These are phyloP conservation scores for Ostrea denselamellosa DNA, from an alignment of 1,140 invertebrate genomes.

Conservation along the genomic window DNA sequence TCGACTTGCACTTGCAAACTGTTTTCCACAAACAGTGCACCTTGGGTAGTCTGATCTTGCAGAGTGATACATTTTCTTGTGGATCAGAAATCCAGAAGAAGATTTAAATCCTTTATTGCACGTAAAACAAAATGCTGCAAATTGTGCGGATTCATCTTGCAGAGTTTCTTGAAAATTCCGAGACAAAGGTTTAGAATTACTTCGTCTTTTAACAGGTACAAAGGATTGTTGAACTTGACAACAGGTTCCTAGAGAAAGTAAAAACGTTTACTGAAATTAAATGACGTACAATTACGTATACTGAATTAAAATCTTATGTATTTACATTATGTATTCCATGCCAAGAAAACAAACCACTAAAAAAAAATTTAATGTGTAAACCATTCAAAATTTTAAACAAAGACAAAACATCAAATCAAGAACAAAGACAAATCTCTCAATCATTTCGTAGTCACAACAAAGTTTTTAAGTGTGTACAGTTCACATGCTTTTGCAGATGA, in stretches of 20 bases:
- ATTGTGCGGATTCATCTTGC: neutral
- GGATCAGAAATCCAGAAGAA: slow-evolving; percentile 22
- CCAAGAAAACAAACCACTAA: neutral
- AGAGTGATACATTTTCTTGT: slow-evolving; percentile 39
- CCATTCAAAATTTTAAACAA: neutral
- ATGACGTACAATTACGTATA: too few species aligned
- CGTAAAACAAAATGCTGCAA: slow-evolving; percentile 6
- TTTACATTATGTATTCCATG: neutral
- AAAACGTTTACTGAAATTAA: neutral
- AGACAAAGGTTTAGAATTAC: neutral
- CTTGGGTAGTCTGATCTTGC: neutral
- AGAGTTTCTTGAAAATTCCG: neutral
- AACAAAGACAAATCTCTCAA: neutral
- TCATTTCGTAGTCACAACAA: neutral
- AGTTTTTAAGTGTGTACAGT: neutral
- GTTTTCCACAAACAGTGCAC: slow-evolving; percentile 36
- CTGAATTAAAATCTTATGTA: too few species aligned
- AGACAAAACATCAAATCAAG: neutral
- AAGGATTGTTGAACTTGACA: neutral
- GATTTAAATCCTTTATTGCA: slow-evolving; percentile 40
- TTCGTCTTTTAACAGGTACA: neutral
- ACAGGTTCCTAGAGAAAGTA: slow-evolving; percentile 13
- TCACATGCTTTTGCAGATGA: slow-evolving; percentile 41
- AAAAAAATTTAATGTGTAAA: neutral
- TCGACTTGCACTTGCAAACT: slow-evolving; percentile 37